phyloP scores from a whole-genome alignment of 2,113 vertebrate genomes.

The Callipepla squamata region DNA sequence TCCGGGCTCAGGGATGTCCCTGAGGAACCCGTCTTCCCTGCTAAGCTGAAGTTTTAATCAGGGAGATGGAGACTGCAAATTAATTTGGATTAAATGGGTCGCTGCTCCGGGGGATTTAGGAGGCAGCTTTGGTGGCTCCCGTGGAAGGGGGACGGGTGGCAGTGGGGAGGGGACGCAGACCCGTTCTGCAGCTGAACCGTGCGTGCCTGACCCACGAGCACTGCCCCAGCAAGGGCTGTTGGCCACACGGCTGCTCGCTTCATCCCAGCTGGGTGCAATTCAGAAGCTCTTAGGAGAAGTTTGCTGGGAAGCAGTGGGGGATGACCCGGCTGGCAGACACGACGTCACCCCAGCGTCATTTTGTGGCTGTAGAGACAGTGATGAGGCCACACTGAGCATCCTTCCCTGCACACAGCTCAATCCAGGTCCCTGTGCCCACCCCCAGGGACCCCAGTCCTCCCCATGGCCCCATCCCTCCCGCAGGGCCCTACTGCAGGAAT shows the following conservation, averaged over 20 bases:
- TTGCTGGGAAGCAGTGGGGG: background rate
- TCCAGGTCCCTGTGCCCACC: rapidly evolving
- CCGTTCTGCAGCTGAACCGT: rapidly evolving
- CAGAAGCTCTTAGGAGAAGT: background rate
- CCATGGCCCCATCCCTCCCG: rapidly evolving
- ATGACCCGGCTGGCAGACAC: background rate
- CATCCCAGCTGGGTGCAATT: background rate
- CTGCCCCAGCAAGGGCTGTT: rapidly evolving
- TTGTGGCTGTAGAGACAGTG: background rate
- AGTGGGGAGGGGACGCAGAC: background rate
- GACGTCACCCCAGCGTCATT: background rate
- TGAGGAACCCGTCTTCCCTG: background rate
- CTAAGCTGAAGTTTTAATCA: slow-evolving; percentile 14
- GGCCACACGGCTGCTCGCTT: background rate
- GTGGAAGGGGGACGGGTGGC: background rate
- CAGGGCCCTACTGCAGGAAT: slow-evolving; percentile 86
- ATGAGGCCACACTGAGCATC: background rate
- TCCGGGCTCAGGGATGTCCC: background rate
- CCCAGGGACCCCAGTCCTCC: background rate
- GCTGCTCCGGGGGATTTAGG: background rate
- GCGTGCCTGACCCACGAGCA: background rate
- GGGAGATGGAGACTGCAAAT: slow-evolving; percentile 49
- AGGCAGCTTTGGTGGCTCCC: background rate
- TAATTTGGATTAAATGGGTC: slow-evolving; percentile 19
- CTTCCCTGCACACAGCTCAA: background rate